Conservation (phyloP, 2,888 invertebrate genomes). For the Desoria tigrina region DNA sequence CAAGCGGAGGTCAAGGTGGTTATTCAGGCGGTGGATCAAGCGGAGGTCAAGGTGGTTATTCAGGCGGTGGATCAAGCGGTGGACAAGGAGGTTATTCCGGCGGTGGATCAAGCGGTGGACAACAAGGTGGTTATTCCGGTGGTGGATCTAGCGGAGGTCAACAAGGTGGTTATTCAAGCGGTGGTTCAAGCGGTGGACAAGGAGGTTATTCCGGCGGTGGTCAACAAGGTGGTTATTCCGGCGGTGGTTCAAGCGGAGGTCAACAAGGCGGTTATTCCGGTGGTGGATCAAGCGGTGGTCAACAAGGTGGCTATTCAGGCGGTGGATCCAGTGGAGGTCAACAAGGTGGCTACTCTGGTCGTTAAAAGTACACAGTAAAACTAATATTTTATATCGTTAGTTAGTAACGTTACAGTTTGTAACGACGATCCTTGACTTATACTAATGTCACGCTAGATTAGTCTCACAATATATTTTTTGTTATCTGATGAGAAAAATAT, state of each 20-base stretch:
- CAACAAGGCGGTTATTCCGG: conserved; percentile 5
- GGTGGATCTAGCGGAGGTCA: conserved; percentile 1
- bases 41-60: conserved; percentile 1
- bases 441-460: no score
- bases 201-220: conserved; percentile 1
- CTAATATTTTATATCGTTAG: no score
- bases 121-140: conserved; percentile 7
- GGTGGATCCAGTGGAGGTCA: conserved; percentile 4
- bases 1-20: conserved; percentile 8
- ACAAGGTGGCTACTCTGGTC: conserved; percentile 7
- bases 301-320: conserved; percentile 1
- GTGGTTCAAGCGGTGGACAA: conserved; percentile 1
- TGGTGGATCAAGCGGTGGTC: conserved; percentile 11
- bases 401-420: no score
- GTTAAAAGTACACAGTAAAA: background rate
- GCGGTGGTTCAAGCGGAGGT: conserved; percentile 7
- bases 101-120: conserved; percentile 2
- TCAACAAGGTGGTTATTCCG: conserved; percentile 1
- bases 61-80: conserved; percentile 1
- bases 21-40: conserved; percentile 7
- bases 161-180: conserved; percentile 7
- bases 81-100: background rate
- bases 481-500: no score
- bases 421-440: no score
- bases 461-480: no score